These are phyloP conservation scores for Dryas iulia DNA, from an alignment of 1,140 invertebrate species.

Conservation along the genomic window DNA sequence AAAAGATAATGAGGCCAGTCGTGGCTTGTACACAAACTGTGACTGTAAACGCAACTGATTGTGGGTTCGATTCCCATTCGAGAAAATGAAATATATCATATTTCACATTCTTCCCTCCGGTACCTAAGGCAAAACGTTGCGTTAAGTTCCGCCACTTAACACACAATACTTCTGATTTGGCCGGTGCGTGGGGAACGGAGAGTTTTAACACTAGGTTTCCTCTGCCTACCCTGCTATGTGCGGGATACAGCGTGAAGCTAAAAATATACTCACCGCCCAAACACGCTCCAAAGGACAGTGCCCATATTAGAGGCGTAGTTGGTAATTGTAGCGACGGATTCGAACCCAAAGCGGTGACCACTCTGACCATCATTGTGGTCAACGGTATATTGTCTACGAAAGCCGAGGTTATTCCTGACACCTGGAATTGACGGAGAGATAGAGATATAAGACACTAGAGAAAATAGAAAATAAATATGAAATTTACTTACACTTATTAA, in stretches of 20 bases:
- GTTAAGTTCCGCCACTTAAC: no score
- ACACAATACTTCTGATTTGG: no score
- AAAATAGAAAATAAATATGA: no score
- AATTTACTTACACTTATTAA: no score
- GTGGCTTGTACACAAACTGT: no score
- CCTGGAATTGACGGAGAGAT: slow-evolving; percentile 38
- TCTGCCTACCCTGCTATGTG: no score
- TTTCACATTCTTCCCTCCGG: background rate
- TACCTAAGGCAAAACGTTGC: no score
- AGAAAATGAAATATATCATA: no score
- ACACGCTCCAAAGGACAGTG: slow-evolving; percentile 89
- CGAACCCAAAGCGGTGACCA: slow-evolving; percentile 82
- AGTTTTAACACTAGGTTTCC: no score
- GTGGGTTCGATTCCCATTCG: background rate
- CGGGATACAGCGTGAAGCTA: no score
- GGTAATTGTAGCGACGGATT: slow-evolving; percentile 84
- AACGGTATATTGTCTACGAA: slow-evolving; percentile 93
- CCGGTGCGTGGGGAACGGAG: no score
- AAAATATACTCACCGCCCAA: slow-evolving; percentile 83
- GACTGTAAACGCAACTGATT: background rate
- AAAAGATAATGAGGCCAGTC: no score
- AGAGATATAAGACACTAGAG: background rate
- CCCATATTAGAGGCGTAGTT: slow-evolving; percentile 87
- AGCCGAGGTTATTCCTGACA: slow-evolving; percentile 89
- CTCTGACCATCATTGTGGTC: slow-evolving; percentile 92